Conservation (phyloP, 2,888 invertebrate species). For the Arenicola marina region DNA sequence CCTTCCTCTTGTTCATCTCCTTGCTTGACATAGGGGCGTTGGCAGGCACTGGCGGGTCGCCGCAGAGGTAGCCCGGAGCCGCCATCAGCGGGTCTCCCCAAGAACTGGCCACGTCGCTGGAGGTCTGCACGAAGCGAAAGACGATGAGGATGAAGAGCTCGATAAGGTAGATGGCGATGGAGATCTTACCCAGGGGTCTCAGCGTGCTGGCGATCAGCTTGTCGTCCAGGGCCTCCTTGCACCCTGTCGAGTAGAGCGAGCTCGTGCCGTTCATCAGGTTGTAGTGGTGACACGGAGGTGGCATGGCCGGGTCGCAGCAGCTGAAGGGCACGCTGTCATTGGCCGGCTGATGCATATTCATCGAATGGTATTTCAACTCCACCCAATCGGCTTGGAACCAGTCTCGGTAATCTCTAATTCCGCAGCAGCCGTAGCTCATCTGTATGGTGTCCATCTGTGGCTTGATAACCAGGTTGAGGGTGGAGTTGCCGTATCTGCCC, state of each 20-base stretch:
- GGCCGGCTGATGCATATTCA: background rate
- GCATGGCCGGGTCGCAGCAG: conserved; percentile 15
- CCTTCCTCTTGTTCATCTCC: background rate
- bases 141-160: background rate
- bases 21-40: background rate
- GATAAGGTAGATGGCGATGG: background rate
- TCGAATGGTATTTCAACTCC: background rate
- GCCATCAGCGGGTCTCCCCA: conserved; percentile 25
- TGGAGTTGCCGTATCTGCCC: background rate
- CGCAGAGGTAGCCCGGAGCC: conserved; percentile 19
- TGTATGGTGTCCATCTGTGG: background rate
- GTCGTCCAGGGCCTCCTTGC: background rate
- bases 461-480: background rate
- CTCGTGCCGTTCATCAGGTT: background rate
- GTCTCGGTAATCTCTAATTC: background rate
- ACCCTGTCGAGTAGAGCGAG: background rate
- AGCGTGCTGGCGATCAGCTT: background rate
- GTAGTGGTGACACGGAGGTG: conserved; percentile 15
- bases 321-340: conserved; percentile 20
- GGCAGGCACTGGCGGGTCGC: background rate
- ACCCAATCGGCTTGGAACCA: background rate
- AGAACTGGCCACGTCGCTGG: conserved; percentile 11
- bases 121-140: conserved; percentile 20
- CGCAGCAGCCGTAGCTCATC: background rate
- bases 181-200: background rate